These are phyloP conservation scores for Drosophila insularis DNA, from an alignment of 1,140 invertebrate genomes.

Conservation along the genomic window DNA sequence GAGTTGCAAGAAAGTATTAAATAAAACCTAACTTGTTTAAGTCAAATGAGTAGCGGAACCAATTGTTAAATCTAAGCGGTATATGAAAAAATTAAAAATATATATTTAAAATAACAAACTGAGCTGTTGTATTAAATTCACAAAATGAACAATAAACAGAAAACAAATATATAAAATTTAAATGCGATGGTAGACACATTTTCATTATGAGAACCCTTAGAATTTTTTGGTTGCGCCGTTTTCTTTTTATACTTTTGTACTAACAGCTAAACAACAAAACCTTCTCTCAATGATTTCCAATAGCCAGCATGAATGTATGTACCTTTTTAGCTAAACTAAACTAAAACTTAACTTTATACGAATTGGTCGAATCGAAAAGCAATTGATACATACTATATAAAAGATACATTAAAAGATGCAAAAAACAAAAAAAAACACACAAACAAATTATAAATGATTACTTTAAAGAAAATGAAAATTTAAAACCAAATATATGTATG, in stretches of 20 bases:
- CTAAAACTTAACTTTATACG: slow-evolving; percentile 50
- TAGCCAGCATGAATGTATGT: slow-evolving; percentile 27
- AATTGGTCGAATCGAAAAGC: slow-evolving; percentile 48
- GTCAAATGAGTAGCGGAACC: slow-evolving; percentile 73
- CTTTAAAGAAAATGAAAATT: slow-evolving; percentile 51
- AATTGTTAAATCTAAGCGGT: slow-evolving; percentile 77
- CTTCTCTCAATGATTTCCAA: slow-evolving; percentile 33
- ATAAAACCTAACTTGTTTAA: slow-evolving; percentile 55
- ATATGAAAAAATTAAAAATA: slow-evolving; percentile 29
- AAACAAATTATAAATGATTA: slow-evolving; percentile 45
- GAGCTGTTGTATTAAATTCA: slow-evolving; percentile 68
- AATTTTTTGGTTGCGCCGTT: slow-evolving; percentile 43
- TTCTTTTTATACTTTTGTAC: slow-evolving; percentile 77
- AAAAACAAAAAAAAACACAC: too few species aligned
- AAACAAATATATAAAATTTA: slow-evolving; percentile 23
- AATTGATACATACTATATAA: slow-evolving; percentile 56
- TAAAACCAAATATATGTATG: slow-evolving; percentile 31
- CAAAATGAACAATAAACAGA: slow-evolving; percentile 74
- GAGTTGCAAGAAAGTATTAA: slow-evolving; percentile 32
- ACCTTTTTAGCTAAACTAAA: slow-evolving; percentile 61
- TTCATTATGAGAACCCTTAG: neutral
- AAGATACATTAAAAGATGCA: slow-evolving; percentile 54
- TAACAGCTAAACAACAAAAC: slow-evolving; percentile 35
- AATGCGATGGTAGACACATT: slow-evolving; percentile 3
- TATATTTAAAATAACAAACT: slow-evolving; percentile 31